A percentile compares a stretch with the other conserved stretches of the same genome.
Evolutionary conservation across 2,797 vertebrate genomes (phyloP).

Genomic region (Danionella dracula): DNA sequence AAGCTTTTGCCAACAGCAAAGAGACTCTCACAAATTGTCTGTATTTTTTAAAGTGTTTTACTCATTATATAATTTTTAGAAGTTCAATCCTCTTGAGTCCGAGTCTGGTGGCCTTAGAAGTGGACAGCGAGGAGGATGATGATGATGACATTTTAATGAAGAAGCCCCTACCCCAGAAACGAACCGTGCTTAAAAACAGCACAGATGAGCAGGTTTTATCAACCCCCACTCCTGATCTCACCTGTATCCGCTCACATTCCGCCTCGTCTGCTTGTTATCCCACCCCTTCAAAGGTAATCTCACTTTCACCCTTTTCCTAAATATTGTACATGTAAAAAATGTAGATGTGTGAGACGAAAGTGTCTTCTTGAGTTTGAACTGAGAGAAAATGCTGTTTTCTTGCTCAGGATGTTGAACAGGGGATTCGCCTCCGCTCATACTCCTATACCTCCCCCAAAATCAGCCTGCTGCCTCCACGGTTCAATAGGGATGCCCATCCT

Average conservation of each 20-base stretch:
- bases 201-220: slow-evolving; percentile 60
- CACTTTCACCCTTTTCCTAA: no score
- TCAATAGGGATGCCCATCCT: slow-evolving; percentile 67
- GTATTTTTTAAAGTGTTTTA: neutral
- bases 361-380: neutral
- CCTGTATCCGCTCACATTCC: slow-evolving; percentile 70
- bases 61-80: neutral
- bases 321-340: neutral
- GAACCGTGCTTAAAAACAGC: slow-evolving; percentile 53
- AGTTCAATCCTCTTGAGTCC: slow-evolving; percentile 60
- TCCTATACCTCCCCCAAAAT: slow-evolving; percentile 89
- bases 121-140: slow-evolving; percentile 74
- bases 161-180: slow-evolving; percentile 46
- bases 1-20: neutral
- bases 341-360: neutral
- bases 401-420: slow-evolving; percentile 69
- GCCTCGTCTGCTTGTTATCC: slow-evolving; percentile 64
- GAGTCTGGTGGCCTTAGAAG: slow-evolving; percentile 84
- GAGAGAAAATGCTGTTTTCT: neutral
- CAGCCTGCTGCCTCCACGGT: slow-evolving; percentile 64
- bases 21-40: neutral
- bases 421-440: slow-evolving; percentile 86
- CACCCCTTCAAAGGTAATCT: slow-evolving; percentile 70
- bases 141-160: slow-evolving; percentile 61
- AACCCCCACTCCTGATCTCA: slow-evolving; percentile 52